Evolutionary conservation across 2,888 invertebrate species (phyloP).

Genomic region (Pantelozetes paolii): DNA sequence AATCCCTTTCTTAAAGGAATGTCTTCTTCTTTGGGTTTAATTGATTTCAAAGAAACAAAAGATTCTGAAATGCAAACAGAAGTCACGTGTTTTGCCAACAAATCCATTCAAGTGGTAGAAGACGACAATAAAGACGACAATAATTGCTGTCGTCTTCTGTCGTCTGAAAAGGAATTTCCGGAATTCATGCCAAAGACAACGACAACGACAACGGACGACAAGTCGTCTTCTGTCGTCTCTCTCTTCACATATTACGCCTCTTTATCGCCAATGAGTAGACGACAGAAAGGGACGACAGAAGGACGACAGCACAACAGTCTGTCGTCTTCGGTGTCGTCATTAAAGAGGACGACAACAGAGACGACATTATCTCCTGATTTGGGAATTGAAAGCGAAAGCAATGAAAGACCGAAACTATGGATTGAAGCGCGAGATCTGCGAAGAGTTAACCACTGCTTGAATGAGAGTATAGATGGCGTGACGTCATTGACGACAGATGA

Average conservation of each 20-base stretch:
- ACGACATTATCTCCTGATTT: constrained; percentile 20
- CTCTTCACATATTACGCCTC: neutral
- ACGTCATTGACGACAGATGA: too few relatives aligned
- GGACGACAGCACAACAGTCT: neutral
- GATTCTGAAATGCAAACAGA: neutral
- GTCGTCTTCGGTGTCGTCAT: neutral
- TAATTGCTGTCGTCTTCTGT: neutral
- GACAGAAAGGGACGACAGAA: neutral
- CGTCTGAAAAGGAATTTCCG: too few relatives aligned
- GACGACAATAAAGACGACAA: neutral
- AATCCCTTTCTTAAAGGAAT: too few relatives aligned
- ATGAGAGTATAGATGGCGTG: too few relatives aligned
- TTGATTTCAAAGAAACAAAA: neutral
- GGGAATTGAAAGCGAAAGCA: constrained; percentile 11
- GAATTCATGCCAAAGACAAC: neutral
- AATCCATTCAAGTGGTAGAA: neutral
- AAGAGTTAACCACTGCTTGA: neutral
- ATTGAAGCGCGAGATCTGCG: neutral
- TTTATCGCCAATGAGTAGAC: neutral
- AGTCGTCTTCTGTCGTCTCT: neutral
- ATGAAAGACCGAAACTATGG: neutral
- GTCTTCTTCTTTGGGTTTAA: constrained; percentile 8
- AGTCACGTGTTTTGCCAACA: neutral
- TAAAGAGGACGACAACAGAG: neutral
- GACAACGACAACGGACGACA: neutral